phyloP scores from a whole-genome alignment of 1,140 invertebrate species.

The Agrypnia vestita region DNA sequence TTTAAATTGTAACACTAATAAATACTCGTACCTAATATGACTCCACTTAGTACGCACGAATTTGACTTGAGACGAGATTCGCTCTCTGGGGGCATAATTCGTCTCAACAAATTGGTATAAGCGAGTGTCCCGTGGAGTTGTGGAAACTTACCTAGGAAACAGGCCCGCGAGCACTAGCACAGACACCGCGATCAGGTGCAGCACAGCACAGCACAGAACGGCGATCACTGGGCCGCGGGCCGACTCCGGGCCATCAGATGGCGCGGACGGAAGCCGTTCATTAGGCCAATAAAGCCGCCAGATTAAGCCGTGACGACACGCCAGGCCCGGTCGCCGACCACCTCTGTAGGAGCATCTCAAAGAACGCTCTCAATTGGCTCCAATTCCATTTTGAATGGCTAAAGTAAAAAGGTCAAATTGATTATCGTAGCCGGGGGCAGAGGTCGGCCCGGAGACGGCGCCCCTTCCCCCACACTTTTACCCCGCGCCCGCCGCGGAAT shows the following conservation, averaged over 20 bases:
- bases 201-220: too few species aligned
- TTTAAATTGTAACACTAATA: too few species aligned
- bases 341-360: conserved; percentile 34
- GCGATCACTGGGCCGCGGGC: neutral
- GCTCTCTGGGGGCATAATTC: too few species aligned
- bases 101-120: too few species aligned
- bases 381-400: conserved; percentile 59
- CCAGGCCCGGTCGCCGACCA: neutral
- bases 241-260: neutral
- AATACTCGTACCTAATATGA: too few species aligned
- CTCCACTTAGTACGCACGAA: too few species aligned
- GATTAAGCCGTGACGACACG: conserved; percentile 28
- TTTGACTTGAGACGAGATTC: too few species aligned
- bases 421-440: conserved; percentile 59
- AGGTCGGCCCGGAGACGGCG: conserved; percentile 41
- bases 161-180: too few species aligned
- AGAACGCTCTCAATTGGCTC: conserved; percentile 53
- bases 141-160: too few species aligned
- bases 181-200: too few species aligned
- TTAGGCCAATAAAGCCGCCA: conserved; percentile 23
- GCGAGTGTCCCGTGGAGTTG: too few species aligned
- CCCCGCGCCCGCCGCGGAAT: neutral
- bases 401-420: conserved; percentile 62
- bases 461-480: conserved; percentile 11
- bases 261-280: conserved; percentile 22